Conservation (phyloP, 2,797 vertebrate species). For the Hybognathus amarus region DNA sequence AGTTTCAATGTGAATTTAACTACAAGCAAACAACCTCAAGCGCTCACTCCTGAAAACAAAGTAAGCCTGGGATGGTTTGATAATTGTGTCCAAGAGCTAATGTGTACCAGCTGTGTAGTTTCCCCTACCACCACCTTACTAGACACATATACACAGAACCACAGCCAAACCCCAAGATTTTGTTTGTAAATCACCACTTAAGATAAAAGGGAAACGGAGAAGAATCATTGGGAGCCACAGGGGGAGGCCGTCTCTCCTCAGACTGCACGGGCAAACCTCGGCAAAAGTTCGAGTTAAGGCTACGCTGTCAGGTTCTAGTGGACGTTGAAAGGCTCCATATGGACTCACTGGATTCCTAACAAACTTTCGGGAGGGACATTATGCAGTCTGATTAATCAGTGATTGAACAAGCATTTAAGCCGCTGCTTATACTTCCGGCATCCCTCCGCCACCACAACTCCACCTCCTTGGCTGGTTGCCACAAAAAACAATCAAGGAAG, state of each 20-base stretch:
- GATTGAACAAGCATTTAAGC: neutral
- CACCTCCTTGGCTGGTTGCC: neutral
- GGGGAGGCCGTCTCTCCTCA: conserved; percentile 16
- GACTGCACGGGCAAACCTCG: neutral
- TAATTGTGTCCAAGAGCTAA: conserved; percentile 58
- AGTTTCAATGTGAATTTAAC: conserved; percentile 52
- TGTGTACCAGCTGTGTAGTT: conserved; percentile 61
- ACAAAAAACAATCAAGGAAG: neutral
- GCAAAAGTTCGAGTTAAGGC: neutral
- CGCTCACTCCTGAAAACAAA: conserved; percentile 58
- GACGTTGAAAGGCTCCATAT: neutral
- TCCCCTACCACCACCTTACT: conserved; percentile 8
- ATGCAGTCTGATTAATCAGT: neutral
- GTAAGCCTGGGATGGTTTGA: conserved; percentile 41
- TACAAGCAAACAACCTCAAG: conserved; percentile 63
- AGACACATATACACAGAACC: conserved; percentile 26
- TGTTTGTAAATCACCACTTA: conserved; percentile 78
- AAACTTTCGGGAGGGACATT: neutral
- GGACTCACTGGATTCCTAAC: neutral
- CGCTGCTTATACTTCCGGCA: neutral
- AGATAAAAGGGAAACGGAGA: conserved; percentile 68
- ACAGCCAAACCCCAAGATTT: conserved; percentile 59
- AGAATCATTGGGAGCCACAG: conserved; percentile 26
- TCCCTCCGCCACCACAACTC: neutral
- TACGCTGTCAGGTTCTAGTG: neutral